Evolutionary conservation across 2,888 invertebrate species (phyloP).

Genomic region (Buathra laborator): DNA sequence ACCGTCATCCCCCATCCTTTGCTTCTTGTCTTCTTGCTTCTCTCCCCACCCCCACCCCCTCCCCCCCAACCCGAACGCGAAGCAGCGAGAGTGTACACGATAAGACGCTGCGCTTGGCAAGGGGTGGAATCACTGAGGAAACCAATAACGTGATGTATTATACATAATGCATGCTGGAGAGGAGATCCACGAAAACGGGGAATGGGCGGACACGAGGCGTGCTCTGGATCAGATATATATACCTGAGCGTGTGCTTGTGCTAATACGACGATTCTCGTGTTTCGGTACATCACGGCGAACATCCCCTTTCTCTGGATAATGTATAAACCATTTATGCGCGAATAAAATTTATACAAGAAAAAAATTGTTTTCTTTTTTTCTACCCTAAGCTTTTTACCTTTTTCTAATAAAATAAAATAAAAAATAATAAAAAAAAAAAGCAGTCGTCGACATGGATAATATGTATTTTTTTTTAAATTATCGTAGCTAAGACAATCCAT

Average conservation of each 20-base stretch:
- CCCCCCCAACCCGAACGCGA: not conserved
- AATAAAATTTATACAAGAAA: not conserved
- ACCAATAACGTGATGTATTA: constrained; percentile 86
- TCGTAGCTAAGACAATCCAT: constrained; percentile 3
- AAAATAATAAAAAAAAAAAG: not conserved
- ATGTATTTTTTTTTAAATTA: not conserved
- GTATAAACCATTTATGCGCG: constrained; percentile 1
- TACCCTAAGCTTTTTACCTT: not conserved
- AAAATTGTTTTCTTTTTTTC: not conserved
- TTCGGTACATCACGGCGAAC: constrained; percentile 31
- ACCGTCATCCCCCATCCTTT: constrained; percentile 64
- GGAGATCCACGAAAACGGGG: constrained; percentile 57
- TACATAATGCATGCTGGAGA: constrained; percentile 84
- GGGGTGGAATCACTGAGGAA: constrained; percentile 85
- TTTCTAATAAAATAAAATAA: not conserved
- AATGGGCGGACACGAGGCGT: constrained; percentile 54
- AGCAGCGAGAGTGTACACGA: constrained; percentile 76
- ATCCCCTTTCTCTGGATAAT: constrained; percentile 31
- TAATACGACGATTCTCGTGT: constrained; percentile 56
- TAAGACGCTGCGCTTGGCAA: constrained; percentile 79
- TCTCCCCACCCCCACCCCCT: not conserved
- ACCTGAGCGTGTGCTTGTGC: constrained; percentile 35
- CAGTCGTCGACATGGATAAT: not conserved
- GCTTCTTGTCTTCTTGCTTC: constrained; percentile 58
- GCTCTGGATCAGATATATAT: constrained; percentile 41